Evolutionary conservation across 2,888 invertebrate species (phyloP), one percentile per base, ranked within the genome.

Genomic region (Pristionchus entomophagus): DNA sequence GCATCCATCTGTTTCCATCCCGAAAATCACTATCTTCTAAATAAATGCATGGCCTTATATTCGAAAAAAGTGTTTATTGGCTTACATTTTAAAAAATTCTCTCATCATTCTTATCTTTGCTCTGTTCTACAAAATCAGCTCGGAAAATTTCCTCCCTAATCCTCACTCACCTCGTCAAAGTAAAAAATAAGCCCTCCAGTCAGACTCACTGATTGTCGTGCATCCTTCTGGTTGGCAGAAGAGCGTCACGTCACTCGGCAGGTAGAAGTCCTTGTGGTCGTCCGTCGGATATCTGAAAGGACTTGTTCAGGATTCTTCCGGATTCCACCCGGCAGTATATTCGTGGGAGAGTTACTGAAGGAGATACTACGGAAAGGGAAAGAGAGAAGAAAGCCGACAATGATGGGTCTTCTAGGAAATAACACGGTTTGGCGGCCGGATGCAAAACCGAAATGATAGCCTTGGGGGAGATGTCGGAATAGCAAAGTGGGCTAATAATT

Each of bases 191-290:
- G n/a, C n/a, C n/a, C n/a, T n/a, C n/a, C n/a, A n/a, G n/a, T n/a
- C n/a, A n/a, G n/a, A 17, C 88, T 88, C 56, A 90, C 97, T 97
- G 88, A 97, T 96, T 88, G 95, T 95, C 84, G 95, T 96, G 94
- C 99, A 99, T 86, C 99, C 99, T 94, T 99, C 99, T 1, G 99
- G 99, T 94, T 99, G 99, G 94, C 99, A 99, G 95, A 99, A 99
- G 94, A 97, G 99, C 41, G 99, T 98, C 96, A 99, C 98, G 94
- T 99, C 99, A 93, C 97, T 95, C 0, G 99, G 98, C 92, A 99
- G 95, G 0, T 97, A 97, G 94, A 99, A 99, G 94, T 99, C 99
- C 84, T 94, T 93, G 90, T 95, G 95, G 90, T 95, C 94, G 85
- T 94, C 94, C 22, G 94, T 91, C 0, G 95, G 95, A 89, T 95